A percentile compares a stretch with the other conserved stretches of the same genome.
Evolutionary conservation across 2,888 invertebrate species (phyloP).

Genomic region (Ryuthela nishihirai): DNA sequence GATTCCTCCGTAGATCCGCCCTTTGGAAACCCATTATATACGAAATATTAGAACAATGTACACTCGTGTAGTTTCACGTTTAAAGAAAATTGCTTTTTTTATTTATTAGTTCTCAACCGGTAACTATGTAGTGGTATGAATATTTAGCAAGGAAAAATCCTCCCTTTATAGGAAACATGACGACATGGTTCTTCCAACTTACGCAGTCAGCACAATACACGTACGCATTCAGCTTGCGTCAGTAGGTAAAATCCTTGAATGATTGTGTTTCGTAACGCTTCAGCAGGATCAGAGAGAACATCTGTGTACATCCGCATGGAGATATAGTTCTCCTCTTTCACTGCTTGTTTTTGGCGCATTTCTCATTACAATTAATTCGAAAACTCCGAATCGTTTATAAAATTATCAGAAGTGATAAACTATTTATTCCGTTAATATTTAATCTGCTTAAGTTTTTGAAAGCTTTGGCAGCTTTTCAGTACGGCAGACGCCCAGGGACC

Average conservation of each 20-base stretch:
- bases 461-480: neutral
- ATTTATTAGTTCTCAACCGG: too few relatives aligned
- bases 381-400: too few relatives aligned
- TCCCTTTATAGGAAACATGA: slow-evolving; percentile 28
- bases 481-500: neutral
- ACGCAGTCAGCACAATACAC: slow-evolving; percentile 31
- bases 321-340: slow-evolving; percentile 11
- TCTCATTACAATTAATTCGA: too few relatives aligned
- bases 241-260: slow-evolving; percentile 33
- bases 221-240: slow-evolving; percentile 37
- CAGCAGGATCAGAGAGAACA: slow-evolving; percentile 3
- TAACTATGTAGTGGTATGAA: slow-evolving; percentile 14
- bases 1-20: too few relatives aligned
- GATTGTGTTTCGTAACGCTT: slow-evolving; percentile 30
- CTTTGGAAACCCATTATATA: too few relatives aligned
- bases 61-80: too few relatives aligned
- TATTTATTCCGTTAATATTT: too few relatives aligned
- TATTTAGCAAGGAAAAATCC: slow-evolving; percentile 25
- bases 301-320: slow-evolving; percentile 15
- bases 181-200: slow-evolving; percentile 30
- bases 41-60: too few relatives aligned
- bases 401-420: too few relatives aligned
- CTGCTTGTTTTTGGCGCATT: too few relatives aligned
- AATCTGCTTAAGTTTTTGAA: too few relatives aligned
- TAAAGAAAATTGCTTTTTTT: too few relatives aligned